These are phyloP conservation scores for Tylochromis polylepis DNA, from an alignment of 2,113 vertebrate species.

Conservation along the genomic window DNA sequence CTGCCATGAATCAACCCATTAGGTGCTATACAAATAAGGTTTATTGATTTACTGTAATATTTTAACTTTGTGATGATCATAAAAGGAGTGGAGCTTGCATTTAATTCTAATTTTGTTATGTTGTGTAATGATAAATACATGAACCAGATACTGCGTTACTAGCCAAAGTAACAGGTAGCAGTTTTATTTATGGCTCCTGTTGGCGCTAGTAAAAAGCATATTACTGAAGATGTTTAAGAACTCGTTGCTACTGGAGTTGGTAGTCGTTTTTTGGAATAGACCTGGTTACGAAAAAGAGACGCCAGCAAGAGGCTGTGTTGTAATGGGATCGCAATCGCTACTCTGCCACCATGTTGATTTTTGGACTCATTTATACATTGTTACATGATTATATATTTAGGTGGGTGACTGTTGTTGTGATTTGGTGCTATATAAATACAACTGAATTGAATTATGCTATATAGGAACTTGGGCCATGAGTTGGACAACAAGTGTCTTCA, in stretches of 20 bases:
- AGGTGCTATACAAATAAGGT: background rate
- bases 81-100: background rate
- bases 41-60: background rate
- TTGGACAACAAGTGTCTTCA: background rate
- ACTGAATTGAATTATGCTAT: background rate
- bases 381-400: background rate
- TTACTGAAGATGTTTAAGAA: background rate
- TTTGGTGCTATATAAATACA: background rate
- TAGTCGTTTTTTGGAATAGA: background rate
- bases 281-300: background rate
- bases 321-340: background rate
- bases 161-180: too few species aligned
- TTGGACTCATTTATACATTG: background rate
- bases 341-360: background rate
- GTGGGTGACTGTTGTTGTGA: background rate
- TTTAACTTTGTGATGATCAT: background rate
- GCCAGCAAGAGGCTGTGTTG: background rate
- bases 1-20: background rate
- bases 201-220: background rate
- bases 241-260: background rate
- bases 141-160: too few species aligned
- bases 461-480: background rate
- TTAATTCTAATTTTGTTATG: background rate
- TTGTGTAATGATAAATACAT: background rate
- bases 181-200: background rate